These are phyloP conservation scores for Agrilus planipennis DNA, from an alignment of 1,140 invertebrate species.

Conservation along the genomic window DNA sequence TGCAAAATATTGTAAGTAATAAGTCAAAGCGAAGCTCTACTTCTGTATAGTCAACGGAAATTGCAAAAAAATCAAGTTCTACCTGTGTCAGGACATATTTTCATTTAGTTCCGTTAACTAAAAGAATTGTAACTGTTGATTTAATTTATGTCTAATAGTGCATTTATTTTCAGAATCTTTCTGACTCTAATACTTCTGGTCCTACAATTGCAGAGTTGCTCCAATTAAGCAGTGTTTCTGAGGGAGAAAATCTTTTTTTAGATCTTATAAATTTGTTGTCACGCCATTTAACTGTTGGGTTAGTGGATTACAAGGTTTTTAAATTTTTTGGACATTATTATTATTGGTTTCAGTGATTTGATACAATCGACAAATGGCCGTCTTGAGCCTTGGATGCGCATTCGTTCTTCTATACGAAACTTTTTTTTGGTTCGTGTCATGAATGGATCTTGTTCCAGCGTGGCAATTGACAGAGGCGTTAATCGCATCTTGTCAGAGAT, in stretches of 20 bases:
- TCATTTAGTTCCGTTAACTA: too few species aligned
- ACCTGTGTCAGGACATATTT: background rate
- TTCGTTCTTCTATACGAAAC: constrained; percentile 33
- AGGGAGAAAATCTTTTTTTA: constrained; percentile 35
- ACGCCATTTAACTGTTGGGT: constrained; percentile 26
- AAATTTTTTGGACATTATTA: background rate
- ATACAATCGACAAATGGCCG: constrained; percentile 20
- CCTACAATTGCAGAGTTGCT: constrained; percentile 38
- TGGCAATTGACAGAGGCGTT: constrained; percentile 22
- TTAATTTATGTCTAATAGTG: too few species aligned
- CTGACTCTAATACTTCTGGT: constrained; percentile 9
- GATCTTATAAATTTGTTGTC: constrained; percentile 34
- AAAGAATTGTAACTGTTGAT: too few species aligned
- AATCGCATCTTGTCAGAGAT: constrained; percentile 26
- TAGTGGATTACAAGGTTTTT: constrained; percentile 7
- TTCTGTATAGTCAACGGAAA: background rate
- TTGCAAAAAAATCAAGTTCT: too few species aligned
- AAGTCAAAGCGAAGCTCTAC: background rate
- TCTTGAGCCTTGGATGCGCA: constrained; percentile 23
- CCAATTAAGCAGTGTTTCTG: constrained; percentile 28
- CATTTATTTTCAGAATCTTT: constrained; percentile 14
- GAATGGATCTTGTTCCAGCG: constrained; percentile 28
- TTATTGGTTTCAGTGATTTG: constrained; percentile 22
- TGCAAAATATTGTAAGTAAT: constrained; percentile 12
- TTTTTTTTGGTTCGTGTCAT: constrained; percentile 37